Conservation (phyloP, 2,113 vertebrate species). For the Oxyura jamaicensis region DNA sequence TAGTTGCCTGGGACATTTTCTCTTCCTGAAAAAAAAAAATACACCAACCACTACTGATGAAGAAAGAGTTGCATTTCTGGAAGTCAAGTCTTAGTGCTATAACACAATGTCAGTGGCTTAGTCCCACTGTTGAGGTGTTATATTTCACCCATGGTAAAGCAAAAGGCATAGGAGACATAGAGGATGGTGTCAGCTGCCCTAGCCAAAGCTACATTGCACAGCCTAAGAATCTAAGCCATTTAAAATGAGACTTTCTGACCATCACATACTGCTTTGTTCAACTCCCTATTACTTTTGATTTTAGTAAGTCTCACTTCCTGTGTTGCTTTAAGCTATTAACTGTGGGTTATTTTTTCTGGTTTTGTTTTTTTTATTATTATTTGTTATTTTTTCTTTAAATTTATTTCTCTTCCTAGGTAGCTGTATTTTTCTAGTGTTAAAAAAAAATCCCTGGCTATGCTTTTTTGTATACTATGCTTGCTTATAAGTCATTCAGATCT, state of each 20-base stretch:
- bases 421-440: neutral
- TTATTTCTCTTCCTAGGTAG: neutral
- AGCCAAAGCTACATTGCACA: neutral
- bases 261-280: neutral
- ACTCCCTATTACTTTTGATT: neutral
- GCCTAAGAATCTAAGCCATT: neutral
- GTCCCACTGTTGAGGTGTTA: neutral
- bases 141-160: neutral
- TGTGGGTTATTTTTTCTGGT: too few relatives aligned
- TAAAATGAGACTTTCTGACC: neutral
- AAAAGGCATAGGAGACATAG: neutral
- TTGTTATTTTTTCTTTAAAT: neutral
- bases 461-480: neutral
- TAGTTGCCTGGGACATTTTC: neutral
- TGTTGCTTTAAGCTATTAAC: neutral
- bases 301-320: neutral
- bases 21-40: neutral
- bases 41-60: neutral
- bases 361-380: neutral
- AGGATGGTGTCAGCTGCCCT: neutral
- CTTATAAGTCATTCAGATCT: neutral
- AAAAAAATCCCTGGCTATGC: neutral
- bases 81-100: neutral
- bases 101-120: neutral
- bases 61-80: rapidly evolving